These are phyloP conservation scores for Pituophis catenifer DNA, from an alignment of 2,113 vertebrate species.

Conservation along the genomic window DNA sequence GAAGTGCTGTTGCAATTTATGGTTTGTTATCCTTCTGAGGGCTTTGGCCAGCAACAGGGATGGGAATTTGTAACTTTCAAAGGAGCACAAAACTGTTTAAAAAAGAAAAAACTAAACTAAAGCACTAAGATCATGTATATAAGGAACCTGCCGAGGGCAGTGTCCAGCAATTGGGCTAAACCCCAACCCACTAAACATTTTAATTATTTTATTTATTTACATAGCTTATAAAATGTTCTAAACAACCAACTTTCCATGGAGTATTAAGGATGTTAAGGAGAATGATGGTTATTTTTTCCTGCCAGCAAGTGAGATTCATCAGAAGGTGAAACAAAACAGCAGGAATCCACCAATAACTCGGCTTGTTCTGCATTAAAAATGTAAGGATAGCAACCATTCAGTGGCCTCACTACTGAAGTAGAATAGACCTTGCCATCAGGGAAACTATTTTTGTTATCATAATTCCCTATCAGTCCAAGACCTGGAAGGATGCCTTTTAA, in stretches of 20 bases:
- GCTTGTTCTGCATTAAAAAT: neutral
- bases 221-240: neutral
- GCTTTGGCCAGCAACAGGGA: neutral
- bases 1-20: neutral
- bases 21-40: neutral
- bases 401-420: neutral
- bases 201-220: neutral
- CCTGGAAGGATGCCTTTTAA: neutral
- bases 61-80: neutral
- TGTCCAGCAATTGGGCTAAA: neutral
- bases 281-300: neutral
- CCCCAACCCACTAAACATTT: neutral
- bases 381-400: neutral
- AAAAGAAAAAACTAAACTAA: neutral
- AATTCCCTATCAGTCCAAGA: neutral
- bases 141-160: neutral
- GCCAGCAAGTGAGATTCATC: neutral
- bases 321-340: neutral
- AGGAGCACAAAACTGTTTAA: neutral
- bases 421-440: neutral
- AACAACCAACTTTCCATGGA: neutral
- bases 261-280: neutral
- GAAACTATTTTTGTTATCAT: neutral
- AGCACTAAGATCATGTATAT: neutral
- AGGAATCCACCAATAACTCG: neutral